Percentiles rank a stretch among this genome's conserved stretches.
Evolutionary conservation across 1,140 invertebrate genomes (phyloP).

Genomic region (Papilio helenus): DNA sequence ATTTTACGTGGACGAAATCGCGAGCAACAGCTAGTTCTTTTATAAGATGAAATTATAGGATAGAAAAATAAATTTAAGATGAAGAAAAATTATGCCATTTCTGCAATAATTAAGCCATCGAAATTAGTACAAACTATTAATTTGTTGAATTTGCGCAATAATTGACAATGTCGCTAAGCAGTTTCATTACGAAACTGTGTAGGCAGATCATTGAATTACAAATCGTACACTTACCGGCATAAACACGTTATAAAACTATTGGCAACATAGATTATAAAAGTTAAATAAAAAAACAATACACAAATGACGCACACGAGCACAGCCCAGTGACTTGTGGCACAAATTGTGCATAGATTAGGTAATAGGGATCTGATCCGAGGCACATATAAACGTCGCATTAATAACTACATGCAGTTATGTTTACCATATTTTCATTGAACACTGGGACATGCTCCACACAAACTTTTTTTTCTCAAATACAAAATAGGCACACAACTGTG

Average conservation of each 20-base stretch:
- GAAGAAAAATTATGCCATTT: no score
- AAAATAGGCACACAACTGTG: no score
- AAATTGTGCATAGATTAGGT: conserved; percentile 66
- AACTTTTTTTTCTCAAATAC: neutral
- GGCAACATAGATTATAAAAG: neutral
- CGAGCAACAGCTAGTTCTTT: no score
- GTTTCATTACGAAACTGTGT: conserved; percentile 23
- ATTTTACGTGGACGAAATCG: no score
- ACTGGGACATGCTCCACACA: neutral
- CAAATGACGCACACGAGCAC: conserved; percentile 30
- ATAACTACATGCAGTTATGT: conserved; percentile 43
- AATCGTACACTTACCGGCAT: neutral
- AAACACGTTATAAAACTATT: neutral
- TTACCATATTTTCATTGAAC: conserved; percentile 10
- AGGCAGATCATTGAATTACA: neutral
- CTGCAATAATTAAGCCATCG: no score
- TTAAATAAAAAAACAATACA: conserved; percentile 6
- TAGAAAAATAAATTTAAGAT: no score
- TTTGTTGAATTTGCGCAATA: neutral
- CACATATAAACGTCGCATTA: conserved; percentile 51
- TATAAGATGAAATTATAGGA: no score
- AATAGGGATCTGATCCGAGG: conserved; percentile 57
- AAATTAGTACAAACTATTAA: neutral
- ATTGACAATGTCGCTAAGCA: neutral
- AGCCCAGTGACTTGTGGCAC: conserved; percentile 54